phyloP scores from a whole-genome alignment of 2,888 invertebrate genomes.

The Dasypolia templi region DNA sequence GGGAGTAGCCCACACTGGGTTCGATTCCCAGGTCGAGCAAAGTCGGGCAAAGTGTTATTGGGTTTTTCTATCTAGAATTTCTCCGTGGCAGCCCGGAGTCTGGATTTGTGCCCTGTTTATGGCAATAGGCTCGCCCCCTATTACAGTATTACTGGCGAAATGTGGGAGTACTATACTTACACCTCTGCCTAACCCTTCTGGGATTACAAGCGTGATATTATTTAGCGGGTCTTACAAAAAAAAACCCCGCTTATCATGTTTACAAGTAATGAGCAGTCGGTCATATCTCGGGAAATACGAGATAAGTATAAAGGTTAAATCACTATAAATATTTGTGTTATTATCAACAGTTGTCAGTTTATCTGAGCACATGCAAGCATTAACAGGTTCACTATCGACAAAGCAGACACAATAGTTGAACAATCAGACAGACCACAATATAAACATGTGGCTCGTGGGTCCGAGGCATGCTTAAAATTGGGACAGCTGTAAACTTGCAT shows the following conservation, averaged over 20 bases:
- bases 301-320: slow-evolving; percentile 7
- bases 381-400: slow-evolving; percentile 15
- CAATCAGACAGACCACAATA: not conserved
- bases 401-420: slow-evolving; percentile 10
- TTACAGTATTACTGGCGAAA: no score
- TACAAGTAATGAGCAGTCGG: not conserved
- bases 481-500: not conserved
- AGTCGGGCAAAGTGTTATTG: no score
- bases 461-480: no score
- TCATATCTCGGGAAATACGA: not conserved
- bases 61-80: no score
- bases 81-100: no score
- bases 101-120: no score
- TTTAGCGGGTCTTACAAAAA: slow-evolving; percentile 2
- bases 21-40: no score
- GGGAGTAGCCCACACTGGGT: no score
- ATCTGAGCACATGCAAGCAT: slow-evolving; percentile 3
- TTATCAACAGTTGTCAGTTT: slow-evolving; percentile 17
- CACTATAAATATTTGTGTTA: slow-evolving; percentile 7
- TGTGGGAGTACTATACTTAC: no score
- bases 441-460: not conserved
- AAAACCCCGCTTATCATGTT: slow-evolving; percentile 29
- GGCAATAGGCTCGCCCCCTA: no score
- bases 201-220: no score
- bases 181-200: no score